phyloP scores from a whole-genome alignment of 2,113 vertebrate species.

The Zapus hudsonius region DNA sequence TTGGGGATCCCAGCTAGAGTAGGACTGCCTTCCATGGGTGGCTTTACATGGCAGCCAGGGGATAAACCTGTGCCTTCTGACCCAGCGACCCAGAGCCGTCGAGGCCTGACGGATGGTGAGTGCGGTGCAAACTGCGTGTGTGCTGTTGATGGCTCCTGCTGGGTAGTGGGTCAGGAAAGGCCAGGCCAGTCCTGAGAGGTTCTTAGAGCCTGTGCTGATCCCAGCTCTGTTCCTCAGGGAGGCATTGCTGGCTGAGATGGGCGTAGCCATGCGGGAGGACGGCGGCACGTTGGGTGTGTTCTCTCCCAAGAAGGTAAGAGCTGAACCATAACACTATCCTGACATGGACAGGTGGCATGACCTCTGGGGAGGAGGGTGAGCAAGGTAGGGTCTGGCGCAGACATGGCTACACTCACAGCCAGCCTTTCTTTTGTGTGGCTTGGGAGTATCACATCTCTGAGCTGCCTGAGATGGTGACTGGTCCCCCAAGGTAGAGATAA shows the following conservation, averaged over 20 bases:
- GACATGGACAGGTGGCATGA: accelerated
- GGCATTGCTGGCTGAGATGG: slow-evolving; percentile 97
- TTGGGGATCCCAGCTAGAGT: not conserved
- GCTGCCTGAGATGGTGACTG: not conserved
- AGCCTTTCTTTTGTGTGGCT: not conserved
- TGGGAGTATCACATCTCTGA: not conserved
- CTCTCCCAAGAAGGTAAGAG: slow-evolving; percentile 97
- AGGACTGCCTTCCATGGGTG: too few relatives aligned
- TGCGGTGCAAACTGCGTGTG: too few relatives aligned
- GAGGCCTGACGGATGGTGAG: not conserved
- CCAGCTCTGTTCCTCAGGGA: slow-evolving; percentile 87
- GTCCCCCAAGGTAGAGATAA: accelerated
- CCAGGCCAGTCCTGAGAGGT: not conserved
- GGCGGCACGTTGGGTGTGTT: slow-evolving; percentile 97
- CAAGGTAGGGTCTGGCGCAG: accelerated
- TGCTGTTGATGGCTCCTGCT: not conserved
- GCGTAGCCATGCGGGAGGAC: slow-evolving; percentile 97
- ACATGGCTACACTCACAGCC: accelerated
- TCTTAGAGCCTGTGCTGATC: not conserved
- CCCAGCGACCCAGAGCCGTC: not conserved
- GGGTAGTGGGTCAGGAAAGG: too few relatives aligned
- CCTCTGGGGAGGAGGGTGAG: not conserved
- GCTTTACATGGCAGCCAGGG: accelerated
- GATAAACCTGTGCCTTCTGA: not conserved
- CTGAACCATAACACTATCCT: not conserved